Conservation (phyloP, 1,140 invertebrate species). For the Drosophila rufa region DNA sequence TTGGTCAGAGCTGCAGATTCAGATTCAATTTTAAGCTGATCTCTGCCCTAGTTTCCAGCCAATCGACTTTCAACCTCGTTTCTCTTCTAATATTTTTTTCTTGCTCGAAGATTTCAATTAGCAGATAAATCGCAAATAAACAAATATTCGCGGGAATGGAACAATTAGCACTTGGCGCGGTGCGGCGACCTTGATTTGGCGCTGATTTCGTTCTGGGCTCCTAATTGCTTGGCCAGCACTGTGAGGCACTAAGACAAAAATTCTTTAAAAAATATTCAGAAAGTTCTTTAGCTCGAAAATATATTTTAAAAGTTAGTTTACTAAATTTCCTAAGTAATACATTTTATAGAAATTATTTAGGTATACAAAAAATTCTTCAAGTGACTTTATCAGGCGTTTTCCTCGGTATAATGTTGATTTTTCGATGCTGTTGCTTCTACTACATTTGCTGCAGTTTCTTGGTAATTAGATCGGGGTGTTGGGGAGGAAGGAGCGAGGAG, state of each 20-base stretch:
- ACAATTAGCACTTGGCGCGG: constrained; percentile 25
- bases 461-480: constrained; percentile 65
- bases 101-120: constrained; percentile 49
- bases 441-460: constrained; percentile 39
- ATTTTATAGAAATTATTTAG: background rate
- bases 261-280: too few relatives aligned
- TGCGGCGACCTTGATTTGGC: constrained; percentile 14
- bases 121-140: constrained; percentile 35
- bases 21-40: constrained; percentile 11
- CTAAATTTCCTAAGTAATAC: background rate
- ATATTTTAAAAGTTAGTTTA: background rate
- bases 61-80: constrained; percentile 9
- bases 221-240: constrained; percentile 39
- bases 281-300: too few relatives aligned
- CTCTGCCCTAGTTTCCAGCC: constrained; percentile 1
- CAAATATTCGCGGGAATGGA: constrained; percentile 11
- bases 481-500: background rate
- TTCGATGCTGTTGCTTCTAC: constrained; percentile 38
- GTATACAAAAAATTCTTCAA: background rate
- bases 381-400: background rate
- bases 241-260: constrained; percentile 3
- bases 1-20: background rate
- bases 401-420: constrained; percentile 6
- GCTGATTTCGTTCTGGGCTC: constrained; percentile 20
- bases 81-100: background rate